These are phyloP conservation scores for Clarias gariepinus DNA, from an alignment of 2,113 vertebrate species.

Conservation along the genomic window DNA sequence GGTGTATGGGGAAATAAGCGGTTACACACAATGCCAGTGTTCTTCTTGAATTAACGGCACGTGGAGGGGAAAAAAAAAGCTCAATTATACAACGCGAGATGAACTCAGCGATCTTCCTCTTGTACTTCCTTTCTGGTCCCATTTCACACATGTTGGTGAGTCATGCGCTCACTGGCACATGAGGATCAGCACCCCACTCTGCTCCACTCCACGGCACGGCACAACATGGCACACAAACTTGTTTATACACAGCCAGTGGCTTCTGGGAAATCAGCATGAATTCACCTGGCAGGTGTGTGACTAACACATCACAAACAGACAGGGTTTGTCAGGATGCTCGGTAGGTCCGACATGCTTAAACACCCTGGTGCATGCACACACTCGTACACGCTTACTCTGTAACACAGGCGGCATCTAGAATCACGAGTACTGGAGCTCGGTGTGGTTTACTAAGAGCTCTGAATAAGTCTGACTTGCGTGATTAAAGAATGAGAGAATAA, in stretches of 20 bases:
- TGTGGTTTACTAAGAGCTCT: neutral
- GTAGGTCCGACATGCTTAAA: neutral
- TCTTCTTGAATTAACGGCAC: neutral
- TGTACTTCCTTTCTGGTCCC: neutral
- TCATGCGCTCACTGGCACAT: neutral
- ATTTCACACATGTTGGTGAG: neutral
- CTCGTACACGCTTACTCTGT: neutral
- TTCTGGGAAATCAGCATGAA: conserved; percentile 24
- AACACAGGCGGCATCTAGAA: neutral
- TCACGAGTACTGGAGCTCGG: neutral
- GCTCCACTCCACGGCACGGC: neutral
- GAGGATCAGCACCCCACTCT: neutral
- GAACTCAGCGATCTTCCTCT: neutral
- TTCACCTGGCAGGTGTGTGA: neutral
- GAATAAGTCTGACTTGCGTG: neutral
- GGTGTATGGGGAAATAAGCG: no score
- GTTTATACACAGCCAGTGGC: neutral
- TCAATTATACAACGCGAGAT: no score
- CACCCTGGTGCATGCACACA: neutral
- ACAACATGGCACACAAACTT: neutral
- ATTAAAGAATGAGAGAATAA: neutral
- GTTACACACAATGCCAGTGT: no score
- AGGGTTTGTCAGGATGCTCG: neutral
- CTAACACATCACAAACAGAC: neutral
- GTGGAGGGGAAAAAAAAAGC: neutral